Evolutionary conservation across 2,113 vertebrate species (phyloP), one percentile per base, ranked within the genome.

Genomic region (Sardina pilchardus): DNA sequence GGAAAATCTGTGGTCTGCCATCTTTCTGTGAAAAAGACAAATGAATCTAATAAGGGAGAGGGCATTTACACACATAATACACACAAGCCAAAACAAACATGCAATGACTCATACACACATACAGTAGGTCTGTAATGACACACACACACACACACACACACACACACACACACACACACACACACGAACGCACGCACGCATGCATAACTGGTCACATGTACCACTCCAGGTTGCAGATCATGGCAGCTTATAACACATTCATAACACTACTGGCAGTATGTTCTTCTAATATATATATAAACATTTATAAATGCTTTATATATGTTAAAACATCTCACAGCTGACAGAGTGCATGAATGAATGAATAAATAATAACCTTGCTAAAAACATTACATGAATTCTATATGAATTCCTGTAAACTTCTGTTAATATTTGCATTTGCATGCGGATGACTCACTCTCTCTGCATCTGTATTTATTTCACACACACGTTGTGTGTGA

Each of bases 161-260:
- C 39, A 42, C 39, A 42, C 39, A 42, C 39, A n/a, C 4, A 8
- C 36, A 36, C 26, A 78, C 12, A 4, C 39, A 4, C 39, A 42
- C 39, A 4, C 39, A 4, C 39, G 1, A 2, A 42, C 39, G 4
- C 39, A 42, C 39, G 4, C 39, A 42, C 39, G n/a, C n/a, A 14
- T 36, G 30, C 26, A 30, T 67, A 34, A 4, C 34, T 17, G 30
- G 30, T 34, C 2, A 36, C 71, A 34, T 12, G 71, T 34, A 14
- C 14, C 17, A 78, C 14, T 34, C 16, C 30, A 36, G 10, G 26
- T 26, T 1, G 10, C 24, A 75, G 8, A 36, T 63, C 12, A 34
- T 78, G 71, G 4, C 34, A 36, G 71, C 71, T 78, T 78, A 78
- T 78, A 36, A 78, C 71, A 78, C 71, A 36, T 78, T 34, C 71